Percentiles rank a stretch among this genome's conserved stretches.
Evolutionary conservation across 2,797 vertebrate species (phyloP).

Genomic region (Syngnathus acus): DNA sequence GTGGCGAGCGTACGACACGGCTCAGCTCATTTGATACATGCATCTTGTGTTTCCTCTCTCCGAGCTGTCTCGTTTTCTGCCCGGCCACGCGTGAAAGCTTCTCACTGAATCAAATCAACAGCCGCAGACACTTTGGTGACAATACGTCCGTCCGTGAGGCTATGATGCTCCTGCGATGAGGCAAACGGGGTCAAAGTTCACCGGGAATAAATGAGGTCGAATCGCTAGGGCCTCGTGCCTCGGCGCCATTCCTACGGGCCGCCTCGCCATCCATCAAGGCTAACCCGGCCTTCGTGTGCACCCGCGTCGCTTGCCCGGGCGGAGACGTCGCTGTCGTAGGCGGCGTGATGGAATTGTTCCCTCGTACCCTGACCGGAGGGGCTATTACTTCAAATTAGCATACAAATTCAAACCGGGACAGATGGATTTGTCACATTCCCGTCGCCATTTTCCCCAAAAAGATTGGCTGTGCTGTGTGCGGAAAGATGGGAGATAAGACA

Average conservation of each 20-base stretch:
- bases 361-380: slow-evolving; percentile 77
- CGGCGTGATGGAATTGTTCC: slow-evolving; percentile 80
- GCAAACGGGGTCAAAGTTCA: slow-evolving; percentile 42
- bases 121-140: slow-evolving; percentile 51
- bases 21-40: slow-evolving; percentile 14
- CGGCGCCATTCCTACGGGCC: slow-evolving; percentile 56
- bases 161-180: slow-evolving; percentile 17
- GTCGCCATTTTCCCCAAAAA: slow-evolving; percentile 69
- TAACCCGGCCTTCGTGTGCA: slow-evolving; percentile 54
- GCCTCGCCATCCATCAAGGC: slow-evolving; percentile 68
- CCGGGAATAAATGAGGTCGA: slow-evolving; percentile 51
- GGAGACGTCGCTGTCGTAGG: slow-evolving; percentile 71
- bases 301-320: slow-evolving; percentile 25
- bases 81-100: slow-evolving; percentile 45
- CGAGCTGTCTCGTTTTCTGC: slow-evolving; percentile 16
- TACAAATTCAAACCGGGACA: slow-evolving; percentile 82
- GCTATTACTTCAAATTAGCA: slow-evolving; percentile 84
- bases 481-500: slow-evolving; percentile 76
- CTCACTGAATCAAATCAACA: slow-evolving; percentile 48
- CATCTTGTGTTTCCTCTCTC: slow-evolving; percentile 12
- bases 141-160: slow-evolving; percentile 26
- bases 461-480: slow-evolving; percentile 72
- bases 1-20: slow-evolving; percentile 21
- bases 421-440: slow-evolving; percentile 82
- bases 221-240: slow-evolving; percentile 15